Conservation (phyloP, 2,888 invertebrate species). For the Orgyia antiqua region DNA sequence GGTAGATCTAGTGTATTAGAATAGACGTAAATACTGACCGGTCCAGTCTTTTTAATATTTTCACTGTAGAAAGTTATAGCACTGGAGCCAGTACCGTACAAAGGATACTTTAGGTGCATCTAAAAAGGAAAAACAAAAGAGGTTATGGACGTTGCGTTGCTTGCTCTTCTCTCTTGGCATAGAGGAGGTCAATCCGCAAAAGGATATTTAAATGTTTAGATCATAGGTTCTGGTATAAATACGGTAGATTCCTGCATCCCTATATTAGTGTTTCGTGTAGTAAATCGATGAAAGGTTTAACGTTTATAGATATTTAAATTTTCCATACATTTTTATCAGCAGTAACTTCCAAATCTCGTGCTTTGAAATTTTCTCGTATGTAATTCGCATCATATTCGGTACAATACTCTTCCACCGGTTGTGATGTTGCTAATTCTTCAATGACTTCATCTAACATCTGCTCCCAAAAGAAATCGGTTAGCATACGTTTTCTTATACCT, state of each 20-base stretch:
- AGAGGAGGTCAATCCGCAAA: no score
- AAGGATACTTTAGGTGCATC: slow-evolving; percentile 67
- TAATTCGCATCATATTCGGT: slow-evolving; percentile 66
- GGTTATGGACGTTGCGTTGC: no score
- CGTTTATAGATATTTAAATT: neutral
- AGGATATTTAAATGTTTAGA: no score
- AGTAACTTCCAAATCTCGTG: slow-evolving; percentile 52
- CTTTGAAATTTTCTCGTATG: slow-evolving; percentile 54
- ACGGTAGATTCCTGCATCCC: no score
- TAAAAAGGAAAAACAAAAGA: slow-evolving; percentile 32
- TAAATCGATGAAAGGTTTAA: neutral
- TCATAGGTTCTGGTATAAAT: no score
- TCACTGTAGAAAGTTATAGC: slow-evolving; percentile 67
- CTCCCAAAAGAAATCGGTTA: slow-evolving; percentile 70
- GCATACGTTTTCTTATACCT: slow-evolving; percentile 65
- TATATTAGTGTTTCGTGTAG: no score
- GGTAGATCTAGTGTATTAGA: no score
- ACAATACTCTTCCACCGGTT: slow-evolving; percentile 57
- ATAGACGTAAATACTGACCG: no score
- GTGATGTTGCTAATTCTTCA: slow-evolving; percentile 55
- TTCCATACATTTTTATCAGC: slow-evolving; percentile 55
- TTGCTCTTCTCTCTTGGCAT: no score
- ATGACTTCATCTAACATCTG: slow-evolving; percentile 72
- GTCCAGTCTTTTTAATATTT: slow-evolving; percentile 52
- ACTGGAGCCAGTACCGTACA: slow-evolving; percentile 70